Evolutionary conservation across 2,797 vertebrate species (phyloP).

Genomic region (Luscinia megarhynchos): DNA sequence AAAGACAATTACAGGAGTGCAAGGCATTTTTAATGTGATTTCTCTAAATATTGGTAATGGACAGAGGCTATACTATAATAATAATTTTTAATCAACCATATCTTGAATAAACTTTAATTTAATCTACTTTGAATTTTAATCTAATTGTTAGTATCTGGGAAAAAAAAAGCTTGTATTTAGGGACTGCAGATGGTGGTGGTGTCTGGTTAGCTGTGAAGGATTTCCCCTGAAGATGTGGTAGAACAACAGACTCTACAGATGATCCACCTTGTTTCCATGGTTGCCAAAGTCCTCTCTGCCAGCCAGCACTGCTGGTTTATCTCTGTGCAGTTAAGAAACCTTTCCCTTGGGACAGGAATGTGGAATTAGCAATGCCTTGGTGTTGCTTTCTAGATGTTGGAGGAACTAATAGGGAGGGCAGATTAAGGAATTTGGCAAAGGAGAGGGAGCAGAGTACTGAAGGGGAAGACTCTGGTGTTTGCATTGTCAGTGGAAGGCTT

Average conservation of each 20-base stretch:
- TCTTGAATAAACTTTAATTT: not conserved
- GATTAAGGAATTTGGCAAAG: not conserved
- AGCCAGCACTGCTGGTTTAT: not conserved
- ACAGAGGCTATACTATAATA: not conserved
- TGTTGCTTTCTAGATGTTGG: not conserved
- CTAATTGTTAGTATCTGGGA: not conserved
- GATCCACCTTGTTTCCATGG: not conserved
- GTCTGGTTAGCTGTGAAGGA: not conserved
- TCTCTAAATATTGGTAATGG: not conserved
- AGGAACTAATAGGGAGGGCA: not conserved
- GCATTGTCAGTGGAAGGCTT: not conserved
- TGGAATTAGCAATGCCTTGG: not conserved
- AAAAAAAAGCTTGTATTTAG: not conserved
- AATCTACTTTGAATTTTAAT: not conserved
- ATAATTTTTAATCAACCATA: not conserved
- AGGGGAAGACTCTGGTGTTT: not conserved
- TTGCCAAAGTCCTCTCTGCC: not conserved
- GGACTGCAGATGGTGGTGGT: not conserved
- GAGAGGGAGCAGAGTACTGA: not conserved
- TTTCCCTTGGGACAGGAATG: not conserved
- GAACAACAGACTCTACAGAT: not conserved
- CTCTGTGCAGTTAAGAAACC: not conserved
- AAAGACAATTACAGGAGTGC: not conserved
- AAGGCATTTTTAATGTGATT: not conserved
- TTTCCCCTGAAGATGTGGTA: not conserved